These are phyloP conservation scores for Barbus barbus DNA, from an alignment of 2,113 vertebrate species.

Conservation along the genomic window DNA sequence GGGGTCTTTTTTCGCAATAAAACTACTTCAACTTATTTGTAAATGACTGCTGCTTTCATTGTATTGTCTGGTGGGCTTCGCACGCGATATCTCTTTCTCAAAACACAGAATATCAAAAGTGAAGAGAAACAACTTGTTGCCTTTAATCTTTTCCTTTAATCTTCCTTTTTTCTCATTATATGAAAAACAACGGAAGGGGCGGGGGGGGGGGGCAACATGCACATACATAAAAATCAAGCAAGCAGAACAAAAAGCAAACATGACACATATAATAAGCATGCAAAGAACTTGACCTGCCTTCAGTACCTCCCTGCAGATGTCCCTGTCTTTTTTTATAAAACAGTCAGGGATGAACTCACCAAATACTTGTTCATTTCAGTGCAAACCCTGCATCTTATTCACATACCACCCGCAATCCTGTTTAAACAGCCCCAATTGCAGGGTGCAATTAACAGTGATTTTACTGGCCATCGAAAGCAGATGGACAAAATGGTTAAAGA, in stretches of 20 bases:
- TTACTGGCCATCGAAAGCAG: not conserved
- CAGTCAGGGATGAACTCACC: not conserved
- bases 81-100: constrained; percentile 45
- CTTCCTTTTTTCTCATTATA: constrained; percentile 35
- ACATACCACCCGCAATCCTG: not conserved
- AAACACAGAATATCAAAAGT: constrained; percentile 43
- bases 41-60: constrained; percentile 37
- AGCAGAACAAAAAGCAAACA: constrained; percentile 8
- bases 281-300: not conserved
- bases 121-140: constrained; percentile 38
- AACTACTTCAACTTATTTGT: constrained; percentile 37
- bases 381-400: not conserved
- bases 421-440: not conserved
- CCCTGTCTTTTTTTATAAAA: not conserved
- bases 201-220: not conserved
- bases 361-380: not conserved
- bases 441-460: not conserved
- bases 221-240: constrained; percentile 7
- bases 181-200: constrained; percentile 18
- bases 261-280: not conserved
- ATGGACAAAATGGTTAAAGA: not conserved
- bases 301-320: not conserved
- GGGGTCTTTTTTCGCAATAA: constrained; percentile 21
- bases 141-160: constrained; percentile 36
- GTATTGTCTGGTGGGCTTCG: constrained; percentile 28